These are phyloP conservation scores for Myotis daubentonii DNA, from an alignment of 2,797 vertebrate genomes.

Conservation along the genomic window DNA sequence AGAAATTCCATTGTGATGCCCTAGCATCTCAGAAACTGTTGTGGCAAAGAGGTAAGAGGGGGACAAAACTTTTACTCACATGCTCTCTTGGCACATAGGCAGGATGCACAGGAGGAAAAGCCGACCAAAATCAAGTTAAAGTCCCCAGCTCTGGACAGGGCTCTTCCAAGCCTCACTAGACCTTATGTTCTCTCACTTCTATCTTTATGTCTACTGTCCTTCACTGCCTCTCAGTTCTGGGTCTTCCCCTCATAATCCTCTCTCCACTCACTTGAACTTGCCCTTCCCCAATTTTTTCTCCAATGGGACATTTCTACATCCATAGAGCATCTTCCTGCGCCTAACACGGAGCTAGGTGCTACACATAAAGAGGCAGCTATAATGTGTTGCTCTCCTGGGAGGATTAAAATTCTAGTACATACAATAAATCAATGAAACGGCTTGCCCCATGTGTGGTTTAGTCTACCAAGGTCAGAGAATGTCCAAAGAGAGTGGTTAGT, in stretches of 20 bases:
- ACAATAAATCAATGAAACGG: not conserved
- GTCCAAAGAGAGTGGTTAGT: not conserved
- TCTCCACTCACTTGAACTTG: not conserved
- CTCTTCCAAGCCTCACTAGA: not conserved
- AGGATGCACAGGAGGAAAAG: not conserved
- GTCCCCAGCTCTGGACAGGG: not conserved
- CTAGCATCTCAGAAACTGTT: not conserved
- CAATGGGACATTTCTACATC: not conserved
- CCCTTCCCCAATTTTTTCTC: not conserved
- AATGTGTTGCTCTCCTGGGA: not conserved
- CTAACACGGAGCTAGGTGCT: not conserved
- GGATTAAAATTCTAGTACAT: not conserved
- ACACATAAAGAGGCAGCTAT: not conserved
- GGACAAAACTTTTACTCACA: not conserved
- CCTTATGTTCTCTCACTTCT: not conserved
- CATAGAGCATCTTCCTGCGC: not conserved
- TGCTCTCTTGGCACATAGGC: not conserved
- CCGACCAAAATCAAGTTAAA: not conserved
- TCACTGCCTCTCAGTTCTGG: not conserved
- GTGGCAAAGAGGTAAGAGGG: conserved; percentile 28
- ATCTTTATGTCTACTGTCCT: not conserved
- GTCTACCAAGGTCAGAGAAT: not conserved
- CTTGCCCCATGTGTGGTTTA: not conserved
- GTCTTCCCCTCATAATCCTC: too few species aligned
- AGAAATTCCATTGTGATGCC: not conserved